Conservation (phyloP, 2,888 invertebrate genomes). For the Cosmia pyralina region DNA sequence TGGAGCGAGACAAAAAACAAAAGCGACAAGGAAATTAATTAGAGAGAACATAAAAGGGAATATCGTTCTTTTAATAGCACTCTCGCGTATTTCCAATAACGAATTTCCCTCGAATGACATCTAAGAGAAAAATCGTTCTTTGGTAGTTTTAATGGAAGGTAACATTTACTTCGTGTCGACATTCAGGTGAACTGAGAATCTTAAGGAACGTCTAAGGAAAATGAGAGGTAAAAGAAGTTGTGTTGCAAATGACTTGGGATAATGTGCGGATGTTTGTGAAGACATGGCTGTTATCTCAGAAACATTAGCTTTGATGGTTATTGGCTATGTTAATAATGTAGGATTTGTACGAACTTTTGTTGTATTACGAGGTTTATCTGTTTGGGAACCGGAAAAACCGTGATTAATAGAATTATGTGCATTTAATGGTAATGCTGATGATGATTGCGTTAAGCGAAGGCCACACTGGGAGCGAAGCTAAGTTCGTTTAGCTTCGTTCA, state of each 20-base stretch:
- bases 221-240: conserved; percentile 60
- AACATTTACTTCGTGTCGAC: conserved; percentile 46
- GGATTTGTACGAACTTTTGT: conserved; percentile 47
- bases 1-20: conserved; percentile 55
- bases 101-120: conserved; percentile 42
- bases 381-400: conserved; percentile 24
- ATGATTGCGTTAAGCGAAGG: neutral
- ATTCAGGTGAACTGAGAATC: conserved; percentile 37
- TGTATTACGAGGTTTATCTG: conserved; percentile 37
- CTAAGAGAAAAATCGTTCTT: conserved; percentile 43
- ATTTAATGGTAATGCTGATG: neutral
- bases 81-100: conserved; percentile 53
- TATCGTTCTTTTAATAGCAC: conserved; percentile 49
- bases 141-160: conserved; percentile 30
- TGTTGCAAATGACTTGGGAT: conserved; percentile 69
- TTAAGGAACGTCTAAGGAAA: conserved; percentile 45
- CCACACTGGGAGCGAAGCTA: no score
- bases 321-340: conserved; percentile 62
- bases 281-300: conserved; percentile 66
- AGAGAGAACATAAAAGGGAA: conserved; percentile 49
- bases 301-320: conserved; percentile 67
- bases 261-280: conserved; percentile 68
- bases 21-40: conserved; percentile 58
- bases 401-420: neutral
- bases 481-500: no score